phyloP scores from a whole-genome alignment of 2,888 invertebrate species.

The Synanthedon formicaeformis region DNA sequence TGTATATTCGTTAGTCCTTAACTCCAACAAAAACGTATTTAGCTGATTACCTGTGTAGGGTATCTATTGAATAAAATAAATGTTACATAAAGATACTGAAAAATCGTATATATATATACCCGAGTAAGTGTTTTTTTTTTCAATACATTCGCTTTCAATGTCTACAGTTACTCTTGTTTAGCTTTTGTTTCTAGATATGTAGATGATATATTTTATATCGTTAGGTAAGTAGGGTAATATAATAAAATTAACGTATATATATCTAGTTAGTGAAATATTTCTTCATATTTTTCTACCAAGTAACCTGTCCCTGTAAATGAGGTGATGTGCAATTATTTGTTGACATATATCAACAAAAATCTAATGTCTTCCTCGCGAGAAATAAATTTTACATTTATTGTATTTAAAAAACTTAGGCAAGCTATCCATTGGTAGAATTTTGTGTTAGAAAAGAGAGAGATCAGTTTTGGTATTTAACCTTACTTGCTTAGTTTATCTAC shows the following conservation, averaged over 20 bases:
- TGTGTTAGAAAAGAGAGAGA: too few relatives aligned
- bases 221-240: conserved; percentile 29
- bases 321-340: conserved; percentile 40
- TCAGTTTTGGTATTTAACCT: too few relatives aligned
- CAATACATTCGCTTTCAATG: conserved; percentile 6
- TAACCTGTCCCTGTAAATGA: conserved; percentile 12
- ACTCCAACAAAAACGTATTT: too few relatives aligned
- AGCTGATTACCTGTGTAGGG: too few relatives aligned
- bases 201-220: conserved; percentile 12
- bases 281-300: conserved; percentile 57
- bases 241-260: conserved; percentile 18
- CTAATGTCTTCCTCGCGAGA: background rate
- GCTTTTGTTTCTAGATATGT: conserved; percentile 14
- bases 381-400: background rate
- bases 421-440: too few relatives aligned
- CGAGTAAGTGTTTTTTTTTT: too few relatives aligned
- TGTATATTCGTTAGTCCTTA: too few relatives aligned
- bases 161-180: conserved; percentile 12
- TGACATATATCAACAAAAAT: conserved; percentile 2
- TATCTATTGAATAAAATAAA: too few relatives aligned
- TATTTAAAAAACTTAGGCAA: too few relatives aligned
- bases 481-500: too few relatives aligned
- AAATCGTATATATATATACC: too few relatives aligned
- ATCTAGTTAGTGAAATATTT: conserved; percentile 43
- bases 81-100: too few relatives aligned